Base-by-base conservation (phyloP, 2,888 invertebrate genomes). In the Dione vanillae region DNA sequence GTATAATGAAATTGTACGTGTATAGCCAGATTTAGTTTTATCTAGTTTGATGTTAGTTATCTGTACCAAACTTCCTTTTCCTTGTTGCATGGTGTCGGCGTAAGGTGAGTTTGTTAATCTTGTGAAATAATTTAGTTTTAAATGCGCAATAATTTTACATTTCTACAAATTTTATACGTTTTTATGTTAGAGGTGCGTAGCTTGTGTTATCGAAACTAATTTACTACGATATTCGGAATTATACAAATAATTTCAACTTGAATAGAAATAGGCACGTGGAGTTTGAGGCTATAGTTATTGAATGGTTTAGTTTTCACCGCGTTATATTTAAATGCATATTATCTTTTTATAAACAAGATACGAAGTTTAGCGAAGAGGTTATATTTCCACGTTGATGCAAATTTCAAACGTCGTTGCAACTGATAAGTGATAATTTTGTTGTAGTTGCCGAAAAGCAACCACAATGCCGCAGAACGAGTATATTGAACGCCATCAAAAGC, bases 391-490 rank as follows among this genome's bases (percentile, higher is more conserved):
- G 59, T 72, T 62, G 68, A 71, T 19, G 67, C 54, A 54, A 10
- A 56, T 19, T 11, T 11, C 40, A 69, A 70, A 68, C 71, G 66
- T 74, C 68, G 45, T 77, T 74, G 73, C 78, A 76, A 80, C 84
- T 89, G 82, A 83, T 82, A 81, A 81, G 80, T 84, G 77, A 82
- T 82, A 81, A 85, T 91, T 92, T 93, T 93, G 92, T 93, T 92
- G 90, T 93, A 93, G 92, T 92, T 90, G 91, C 91, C 91, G 93
- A 82, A 87, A 89, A 92, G 89, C 92, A 91, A 89, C 90, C 91
- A 94, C 85, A 90, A 98, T 98, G 99, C 99, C 99, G 86, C 99
- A 99, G 95, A 99, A 99, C 95, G 99, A 99, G 93, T 98, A 99
- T 89, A 99, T 99, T 93, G 99, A 99, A 83, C 96, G 99, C 76